Evolutionary conservation across 1,140 invertebrate species (phyloP).

Genomic region (Bombus soroeensis): DNA sequence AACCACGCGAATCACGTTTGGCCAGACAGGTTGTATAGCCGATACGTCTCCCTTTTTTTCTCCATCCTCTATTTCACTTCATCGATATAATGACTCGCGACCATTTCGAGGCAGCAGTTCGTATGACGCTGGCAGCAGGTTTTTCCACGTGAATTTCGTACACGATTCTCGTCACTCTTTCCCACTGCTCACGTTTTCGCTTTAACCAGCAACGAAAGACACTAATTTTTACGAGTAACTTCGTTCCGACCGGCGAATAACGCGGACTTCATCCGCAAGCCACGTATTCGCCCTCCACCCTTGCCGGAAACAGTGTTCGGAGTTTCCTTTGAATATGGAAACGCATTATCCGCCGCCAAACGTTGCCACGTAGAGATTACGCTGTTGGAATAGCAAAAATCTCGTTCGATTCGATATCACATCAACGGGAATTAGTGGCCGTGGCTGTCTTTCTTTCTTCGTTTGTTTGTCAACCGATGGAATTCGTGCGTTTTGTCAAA

Average conservation of each 20-base stretch:
- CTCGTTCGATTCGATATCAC: neutral
- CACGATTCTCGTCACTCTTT: neutral
- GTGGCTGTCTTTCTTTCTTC: neutral
- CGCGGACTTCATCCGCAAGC: neutral
- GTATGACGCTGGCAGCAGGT: neutral
- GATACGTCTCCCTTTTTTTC: neutral
- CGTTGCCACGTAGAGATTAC: neutral
- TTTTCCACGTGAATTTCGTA: neutral
- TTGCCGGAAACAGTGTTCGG: neutral
- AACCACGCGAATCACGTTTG: slow-evolving; percentile 6
- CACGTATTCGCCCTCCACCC: neutral
- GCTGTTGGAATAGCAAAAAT: slow-evolving; percentile 1
- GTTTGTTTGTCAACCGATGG: neutral
- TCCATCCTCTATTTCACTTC: neutral
- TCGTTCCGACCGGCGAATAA: neutral
- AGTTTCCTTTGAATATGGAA: slow-evolving; percentile 9
- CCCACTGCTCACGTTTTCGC: neutral
- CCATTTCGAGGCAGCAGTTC: neutral
- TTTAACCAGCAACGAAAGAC: neutral
- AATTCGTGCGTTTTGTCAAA: neutral
- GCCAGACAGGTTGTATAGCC: neutral
- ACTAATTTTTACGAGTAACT: slow-evolving; percentile 27
- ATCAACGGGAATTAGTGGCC: neutral
- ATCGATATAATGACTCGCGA: neutral
- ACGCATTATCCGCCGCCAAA: slow-evolving; percentile 7